Evolutionary conservation across 64 coral and sea anemone species (phyloP), one percentile per base, ranked within the genome.

Genomic region (Stichodactyla helianthus): DNA sequence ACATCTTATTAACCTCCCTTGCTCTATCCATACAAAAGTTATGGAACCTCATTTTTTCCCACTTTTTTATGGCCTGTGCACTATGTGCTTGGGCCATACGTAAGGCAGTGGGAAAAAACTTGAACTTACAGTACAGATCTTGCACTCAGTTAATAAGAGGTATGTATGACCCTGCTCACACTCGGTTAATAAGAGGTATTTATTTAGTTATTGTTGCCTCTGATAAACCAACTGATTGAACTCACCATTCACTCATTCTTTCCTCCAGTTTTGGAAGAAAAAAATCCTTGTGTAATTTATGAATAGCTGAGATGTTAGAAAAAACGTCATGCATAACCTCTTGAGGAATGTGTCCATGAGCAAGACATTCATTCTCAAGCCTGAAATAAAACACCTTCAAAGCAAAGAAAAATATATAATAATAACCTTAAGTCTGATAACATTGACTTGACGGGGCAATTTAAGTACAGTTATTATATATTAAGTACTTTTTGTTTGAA

Each of bases 211-310:
- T 44, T 44, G 35, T 44, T 44, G 35, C 35, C 35, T 44, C 35
- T 44, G 35, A 44, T 59, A 59, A 59, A 59, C 9, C 56, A 59
- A 16, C 56, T 63, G 60, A 19, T 63, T 63, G 20, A 65, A 85
- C 88, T 77, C 79, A 99, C 97, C 97, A 99, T 53, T 99, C 77
- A 28, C 89, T 91, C 93, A 99, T 99, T 59, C 97, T 89, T 64
- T 87, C 97, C 79, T 99, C 97, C 54, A 99, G 86, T 83, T 93
- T 95, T 86, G 97, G 97, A 57, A 99, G 63, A 2, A 99, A 82
- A 78, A 99, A 99, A 82, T 99, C 91, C 25, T 81, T 87, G 77
- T 99, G 97, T 5, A 99, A 89, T 71, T 95, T 83, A 83, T 99
- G 90, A 58, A 99, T 99, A 28, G 93, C 82, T 86, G 86, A 84